Evolutionary conservation across 2,797 vertebrate genomes (phyloP), one percentile per base, ranked within the genome.

Genomic region (Coregonus suidteri): DNA sequence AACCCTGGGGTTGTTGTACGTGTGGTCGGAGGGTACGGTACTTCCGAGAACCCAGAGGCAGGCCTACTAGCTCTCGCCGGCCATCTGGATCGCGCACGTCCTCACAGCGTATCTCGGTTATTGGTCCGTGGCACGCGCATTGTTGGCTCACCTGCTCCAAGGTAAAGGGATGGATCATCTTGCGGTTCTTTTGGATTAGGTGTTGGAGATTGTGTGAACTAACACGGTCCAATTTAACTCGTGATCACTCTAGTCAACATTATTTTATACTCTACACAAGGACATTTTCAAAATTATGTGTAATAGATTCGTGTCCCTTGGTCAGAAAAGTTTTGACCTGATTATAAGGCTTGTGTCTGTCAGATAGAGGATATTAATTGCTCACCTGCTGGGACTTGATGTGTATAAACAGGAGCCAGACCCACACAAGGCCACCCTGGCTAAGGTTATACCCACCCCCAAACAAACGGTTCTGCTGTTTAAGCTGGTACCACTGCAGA

Each of bases 81-180:
- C 96, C n/a, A 96, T 98, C 92, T 96, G 93, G 73, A 95, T 96
- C 84, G 88, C 93, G 87, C 97, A 99, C 91, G 93, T 97, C 85
- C 96, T 99, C 84, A 98, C 97, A 71, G 94, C 95, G 13, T n/a
- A n/a, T n/a, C n/a, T n/a, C n/a, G 97, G 97, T 51, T 96, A 98
- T 86, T 99, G 97, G 97, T 98, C 97, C 73, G 97, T 99, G 89
- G 89, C 96, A 98, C 91, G 96, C 96, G 87, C 96, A 97, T 88
- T 98, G 97, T 88, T 96, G 94, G 93, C 95, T 99, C 87, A 98
- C 97, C 87, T 99, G 97, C 85, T 93, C 93, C 0, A 95, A 96
- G 96, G 97, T 99, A 95, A 90, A 87, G 56, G 34, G 34, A 68
- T 68, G 15, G 13, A 67, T 41, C 41, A 1, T 41, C 41, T 41